Conservation (phyloP, 2,113 vertebrate genomes). For the Plecturocebus donacophilus region DNA sequence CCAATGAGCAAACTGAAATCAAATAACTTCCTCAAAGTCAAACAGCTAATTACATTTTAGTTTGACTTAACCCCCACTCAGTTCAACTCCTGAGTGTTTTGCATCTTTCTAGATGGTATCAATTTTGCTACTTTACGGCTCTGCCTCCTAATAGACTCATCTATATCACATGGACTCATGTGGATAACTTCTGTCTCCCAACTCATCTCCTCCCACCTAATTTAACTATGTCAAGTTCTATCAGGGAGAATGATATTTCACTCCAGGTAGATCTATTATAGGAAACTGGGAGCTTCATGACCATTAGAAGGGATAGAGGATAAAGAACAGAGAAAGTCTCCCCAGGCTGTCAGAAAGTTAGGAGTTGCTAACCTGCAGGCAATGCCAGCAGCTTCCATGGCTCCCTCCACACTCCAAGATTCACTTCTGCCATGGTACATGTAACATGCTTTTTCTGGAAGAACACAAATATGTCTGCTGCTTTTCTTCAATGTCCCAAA, state of each 20-base stretch:
- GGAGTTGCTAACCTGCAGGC: too few species aligned
- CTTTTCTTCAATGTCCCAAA: neutral
- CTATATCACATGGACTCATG: neutral
- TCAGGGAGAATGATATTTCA: neutral
- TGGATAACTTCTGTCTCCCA: neutral
- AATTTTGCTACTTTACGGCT: neutral
- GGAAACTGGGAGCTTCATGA: neutral
- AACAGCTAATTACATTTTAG: neutral
- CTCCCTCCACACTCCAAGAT: neutral
- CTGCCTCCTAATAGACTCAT: neutral
- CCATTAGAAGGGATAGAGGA: neutral
- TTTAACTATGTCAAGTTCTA: neutral
- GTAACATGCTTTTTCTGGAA: neutral
- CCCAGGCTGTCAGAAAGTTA: neutral
- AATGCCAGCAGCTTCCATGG: fast-evolving
- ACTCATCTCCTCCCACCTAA: neutral
- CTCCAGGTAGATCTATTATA: neutral
- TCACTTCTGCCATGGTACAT: neutral
- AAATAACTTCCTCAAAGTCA: neutral
- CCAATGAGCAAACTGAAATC: neutral
- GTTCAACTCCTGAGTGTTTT: neutral
- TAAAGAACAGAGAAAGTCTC: neutral
- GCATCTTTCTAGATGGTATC: neutral
- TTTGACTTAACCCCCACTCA: neutral
- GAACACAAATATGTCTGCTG: neutral